These are phyloP conservation scores for Drosophila baimaii DNA, from an alignment of 1,140 invertebrate genomes.

Conservation along the genomic window DNA sequence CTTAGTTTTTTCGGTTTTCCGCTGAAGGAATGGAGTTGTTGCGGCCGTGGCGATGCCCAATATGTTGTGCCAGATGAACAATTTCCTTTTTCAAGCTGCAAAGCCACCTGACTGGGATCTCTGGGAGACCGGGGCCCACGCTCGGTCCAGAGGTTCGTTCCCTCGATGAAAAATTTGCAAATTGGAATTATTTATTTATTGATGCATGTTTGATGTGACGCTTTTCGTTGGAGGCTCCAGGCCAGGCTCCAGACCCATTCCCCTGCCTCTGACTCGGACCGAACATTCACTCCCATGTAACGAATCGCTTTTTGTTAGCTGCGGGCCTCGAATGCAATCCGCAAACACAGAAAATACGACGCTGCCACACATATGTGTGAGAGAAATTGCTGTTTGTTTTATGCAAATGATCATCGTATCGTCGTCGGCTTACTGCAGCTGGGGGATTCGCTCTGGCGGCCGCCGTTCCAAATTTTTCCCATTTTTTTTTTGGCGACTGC, in stretches of 20 bases:
- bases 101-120: conserved; percentile 36
- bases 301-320: conserved; percentile 69
- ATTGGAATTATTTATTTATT: conserved; percentile 79
- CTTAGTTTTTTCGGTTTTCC: conserved; percentile 13
- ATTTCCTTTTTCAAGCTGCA: conserved; percentile 71
- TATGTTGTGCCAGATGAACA: conserved; percentile 73
- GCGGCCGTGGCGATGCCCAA: conserved; percentile 39
- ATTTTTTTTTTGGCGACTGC: conserved; percentile 17
- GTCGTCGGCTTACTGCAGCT: conserved; percentile 33
- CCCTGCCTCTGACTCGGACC: conserved; percentile 5
- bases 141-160: conserved; percentile 43
- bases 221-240: conserved; percentile 44
- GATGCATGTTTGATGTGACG: conserved; percentile 81
- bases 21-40: conserved; percentile 55
- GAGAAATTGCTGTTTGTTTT: conserved; percentile 81
- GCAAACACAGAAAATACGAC: conserved; percentile 37
- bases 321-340: conserved; percentile 66
- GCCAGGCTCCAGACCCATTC: conserved; percentile 5
- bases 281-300: conserved; percentile 40
- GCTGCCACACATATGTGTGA: conserved; percentile 57
- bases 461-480: conserved; percentile 48
- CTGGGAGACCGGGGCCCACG: conserved; percentile 38
- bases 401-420: conserved; percentile 74
- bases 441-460: conserved; percentile 42
- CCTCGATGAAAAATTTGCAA: conserved; percentile 75